Evolutionary conservation across 2,113 vertebrate species (phyloP), one percentile per base, ranked within the genome.

Genomic region (Etheostoma cragini): DNA sequence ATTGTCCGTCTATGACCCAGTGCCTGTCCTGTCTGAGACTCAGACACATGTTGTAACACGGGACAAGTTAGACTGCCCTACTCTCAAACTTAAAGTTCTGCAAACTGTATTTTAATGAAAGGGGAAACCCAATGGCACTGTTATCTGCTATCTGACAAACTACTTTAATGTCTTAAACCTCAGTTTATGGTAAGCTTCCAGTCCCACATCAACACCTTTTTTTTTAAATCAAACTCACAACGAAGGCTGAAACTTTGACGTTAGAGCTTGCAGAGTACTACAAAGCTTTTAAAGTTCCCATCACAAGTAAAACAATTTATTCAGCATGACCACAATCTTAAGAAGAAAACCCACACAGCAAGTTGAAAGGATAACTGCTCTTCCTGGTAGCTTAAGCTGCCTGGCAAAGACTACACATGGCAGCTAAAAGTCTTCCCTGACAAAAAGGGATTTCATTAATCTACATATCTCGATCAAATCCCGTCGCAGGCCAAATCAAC

Each of bases 11-110:
- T 78, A 2, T 72, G 76, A 85, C 81, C 83, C 70, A 17, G 50
- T 60, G 52, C 50, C 38, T 67, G 76, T 42, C 78, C 54, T 56
- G 78, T 77, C 83, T 82, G 50, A 84, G 65, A 82, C 73, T 21
- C 80, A 90, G 75, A 85, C 86, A 75, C 38, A 38, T 72, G 80
- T 87, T 42, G 19, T 15, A 38, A 46, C 79, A 70, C 75, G 57
- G 46, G 24, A 83, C 67, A 14, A 45, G 45, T 24, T 71, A 15
- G 16, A 71, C 70, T 64, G 53, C 50, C 46, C 69, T 30, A 24
- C n/a, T 65, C 61, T 35, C 6, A 16, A 13, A 61, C 71, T 14
- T 72, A 26, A 77, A 17, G 10, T 12, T 74, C 17, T 64, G 38
- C 15, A 53, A 67, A 75, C 46, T 49, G 22, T 22, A 46, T 15